phyloP scores from a whole-genome alignment of 2,888 invertebrate species.

The Cosmorhoe ocellata region DNA sequence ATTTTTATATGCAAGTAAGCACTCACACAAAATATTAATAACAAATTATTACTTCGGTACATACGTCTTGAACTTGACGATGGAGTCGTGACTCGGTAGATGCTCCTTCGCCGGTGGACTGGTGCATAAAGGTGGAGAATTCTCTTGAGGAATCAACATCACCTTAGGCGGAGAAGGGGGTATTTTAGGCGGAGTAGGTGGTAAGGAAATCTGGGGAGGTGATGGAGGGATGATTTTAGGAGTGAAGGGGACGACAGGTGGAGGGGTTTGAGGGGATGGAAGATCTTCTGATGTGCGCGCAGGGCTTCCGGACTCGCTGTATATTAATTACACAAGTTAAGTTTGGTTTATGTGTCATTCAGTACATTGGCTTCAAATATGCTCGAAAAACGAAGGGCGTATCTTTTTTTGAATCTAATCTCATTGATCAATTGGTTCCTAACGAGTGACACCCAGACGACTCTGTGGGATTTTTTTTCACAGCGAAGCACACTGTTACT shows the following conservation, averaged over 20 bases:
- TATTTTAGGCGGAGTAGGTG: slow-evolving; percentile 37
- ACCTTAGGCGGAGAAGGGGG: slow-evolving; percentile 42
- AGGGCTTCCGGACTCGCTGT: slow-evolving; percentile 76
- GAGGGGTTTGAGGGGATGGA: slow-evolving; percentile 66
- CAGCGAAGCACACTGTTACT: too few relatives aligned
- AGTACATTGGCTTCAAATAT: too few relatives aligned
- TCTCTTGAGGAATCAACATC: slow-evolving; percentile 45
- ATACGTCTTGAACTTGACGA: slow-evolving; percentile 77
- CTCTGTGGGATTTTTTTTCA: too few relatives aligned
- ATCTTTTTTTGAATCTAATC: too few relatives aligned
- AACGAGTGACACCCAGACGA: too few relatives aligned
- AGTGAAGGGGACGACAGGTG: slow-evolving; percentile 38
- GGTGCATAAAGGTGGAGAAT: slow-evolving; percentile 71
- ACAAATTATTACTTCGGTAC: slow-evolving; percentile 36
- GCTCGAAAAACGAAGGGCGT: too few relatives aligned
- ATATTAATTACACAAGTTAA: slow-evolving; percentile 3
- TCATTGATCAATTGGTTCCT: too few relatives aligned
- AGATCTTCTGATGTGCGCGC: slow-evolving; percentile 70
- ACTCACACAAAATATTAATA: slow-evolving; percentile 24
- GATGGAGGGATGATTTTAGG: slow-evolving; percentile 23
- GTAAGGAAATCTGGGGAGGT: slow-evolving; percentile 35
- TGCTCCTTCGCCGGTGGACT: slow-evolving; percentile 68
- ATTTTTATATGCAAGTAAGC: too few relatives aligned
- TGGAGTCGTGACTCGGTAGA: slow-evolving; percentile 66
- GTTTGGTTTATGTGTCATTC: too few relatives aligned